Evolutionary conservation across 2,797 vertebrate species (phyloP), one percentile per base, ranked within the genome.

Genomic region (Tamandua tetradactyla): DNA sequence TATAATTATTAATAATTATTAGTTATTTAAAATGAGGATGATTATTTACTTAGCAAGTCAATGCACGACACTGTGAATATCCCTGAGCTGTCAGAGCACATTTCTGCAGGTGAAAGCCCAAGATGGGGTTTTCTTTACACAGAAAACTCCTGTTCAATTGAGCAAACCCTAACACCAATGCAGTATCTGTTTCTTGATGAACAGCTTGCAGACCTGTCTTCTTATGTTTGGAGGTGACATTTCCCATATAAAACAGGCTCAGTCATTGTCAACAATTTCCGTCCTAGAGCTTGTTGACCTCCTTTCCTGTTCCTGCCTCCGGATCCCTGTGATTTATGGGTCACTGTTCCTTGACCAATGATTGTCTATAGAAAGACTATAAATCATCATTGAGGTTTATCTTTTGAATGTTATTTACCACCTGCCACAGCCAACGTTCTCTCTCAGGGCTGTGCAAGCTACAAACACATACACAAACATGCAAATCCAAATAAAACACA

Each of bases 361-460:
- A 55, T 55, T 55, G 6, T 23, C 30, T 35, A 59, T 62, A 30
- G 13, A 5, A 15, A 42, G 25, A 32, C 80, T 3, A 0, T n/a
- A 4, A 6, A 4, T 20, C 20, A n/a, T 25, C 7, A 3, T 35
- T 32, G 30, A 25, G 2, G 2, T 25, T 17, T 10, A n/a, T 17
- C 25, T 82, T 62, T 15, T 25, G 47, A 22, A 52, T 2, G 1
- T 22, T 8, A 76, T n/a, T 52, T 27, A 14, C 17, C 17, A 3
- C n/a, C n/a, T 15, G 17, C 11, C 23, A 9, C 8, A 17, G 7
- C n/a, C 44, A 32, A 27, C 76, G 11, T 72, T 0, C 25, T 10
- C 1, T 1, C 2, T 10, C 0, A 0, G 0, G 13, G 7, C 4
- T 1, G 8, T 37, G 1, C 27, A 32, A 7, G 3, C 7, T 13